Conservation (phyloP, 2,113 vertebrate genomes). For the Pygoscelis adeliae region DNA sequence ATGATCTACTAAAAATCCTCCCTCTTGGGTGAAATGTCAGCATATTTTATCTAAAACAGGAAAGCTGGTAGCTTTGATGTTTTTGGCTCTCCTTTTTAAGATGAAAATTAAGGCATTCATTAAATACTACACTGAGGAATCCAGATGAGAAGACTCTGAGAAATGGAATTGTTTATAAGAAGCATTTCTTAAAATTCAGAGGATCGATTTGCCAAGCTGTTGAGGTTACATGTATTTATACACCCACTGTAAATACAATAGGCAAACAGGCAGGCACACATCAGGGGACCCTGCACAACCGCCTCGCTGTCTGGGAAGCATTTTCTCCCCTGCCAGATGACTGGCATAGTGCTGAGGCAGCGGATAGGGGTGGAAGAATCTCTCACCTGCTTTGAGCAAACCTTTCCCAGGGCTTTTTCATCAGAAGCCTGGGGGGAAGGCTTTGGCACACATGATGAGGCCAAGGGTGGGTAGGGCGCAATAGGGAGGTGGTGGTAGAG, state of each 20-base stretch:
- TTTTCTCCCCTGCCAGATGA: not conserved
- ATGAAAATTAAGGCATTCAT: conserved; percentile 7
- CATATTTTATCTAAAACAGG: conserved; percentile 45
- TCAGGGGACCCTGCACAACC: fast-evolving
- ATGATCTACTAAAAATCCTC: conserved; percentile 17
- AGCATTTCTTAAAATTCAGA: not conserved
- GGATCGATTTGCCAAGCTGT: not conserved
- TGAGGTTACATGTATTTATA: not conserved
- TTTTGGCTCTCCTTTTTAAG: not conserved
- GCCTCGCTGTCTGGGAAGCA: not conserved
- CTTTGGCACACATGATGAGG: not conserved
- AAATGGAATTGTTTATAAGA: not conserved
- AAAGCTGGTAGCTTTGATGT: conserved; percentile 49
- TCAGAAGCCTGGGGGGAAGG: not conserved
- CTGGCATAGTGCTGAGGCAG: not conserved
- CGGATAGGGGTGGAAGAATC: not conserved
- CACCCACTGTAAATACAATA: not conserved
- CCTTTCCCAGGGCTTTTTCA: not conserved
- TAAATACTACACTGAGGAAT: not conserved
- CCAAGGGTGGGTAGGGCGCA: not conserved
- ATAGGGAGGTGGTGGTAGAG: not conserved
- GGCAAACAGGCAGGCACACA: not conserved
- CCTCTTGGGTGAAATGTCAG: conserved; percentile 42
- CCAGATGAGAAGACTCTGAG: not conserved
- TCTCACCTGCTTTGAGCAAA: not conserved